Percentiles rank a stretch among this genome's conserved stretches.
Evolutionary conservation across 2,888 invertebrate species (phyloP).

Genomic region (Torymus tubicola): DNA sequence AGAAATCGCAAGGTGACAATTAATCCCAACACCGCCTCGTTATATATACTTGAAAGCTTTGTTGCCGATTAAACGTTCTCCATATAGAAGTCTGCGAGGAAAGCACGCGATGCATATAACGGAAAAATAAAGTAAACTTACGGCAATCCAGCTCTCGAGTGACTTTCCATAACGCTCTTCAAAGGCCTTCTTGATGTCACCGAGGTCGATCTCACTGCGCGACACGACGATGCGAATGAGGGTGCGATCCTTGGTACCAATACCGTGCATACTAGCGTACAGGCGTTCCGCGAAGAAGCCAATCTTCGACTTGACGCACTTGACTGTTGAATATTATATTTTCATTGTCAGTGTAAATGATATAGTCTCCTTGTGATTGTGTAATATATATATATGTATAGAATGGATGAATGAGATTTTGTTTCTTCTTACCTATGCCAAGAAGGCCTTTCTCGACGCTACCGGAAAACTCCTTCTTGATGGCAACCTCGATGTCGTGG

Average conservation of each 20-base stretch:
- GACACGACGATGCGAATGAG: conserved; percentile 94
- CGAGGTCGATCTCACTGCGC: conserved; percentile 93
- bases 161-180: conserved; percentile 88
- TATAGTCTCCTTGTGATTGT: too few relatives aligned
- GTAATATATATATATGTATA: too few relatives aligned
- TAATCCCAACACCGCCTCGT: too few relatives aligned
- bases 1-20: too few relatives aligned
- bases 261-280: conserved; percentile 92
- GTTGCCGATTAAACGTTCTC: too few relatives aligned
- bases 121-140: conserved; percentile 78
- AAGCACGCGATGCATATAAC: neutral
- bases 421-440: conserved; percentile 84
- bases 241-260: conserved; percentile 94
- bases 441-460: conserved; percentile 90
- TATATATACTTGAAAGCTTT: too few relatives aligned
- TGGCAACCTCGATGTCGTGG: conserved; percentile 89
- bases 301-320: conserved; percentile 93
- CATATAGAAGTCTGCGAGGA: too few relatives aligned
- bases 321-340: conserved; percentile 78
- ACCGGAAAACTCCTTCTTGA: conserved; percentile 93
- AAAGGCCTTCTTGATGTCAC: conserved; percentile 94
- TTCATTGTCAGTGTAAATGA: too few relatives aligned
- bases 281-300: conserved; percentile 95
- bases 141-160: conserved; percentile 90
- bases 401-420: too few relatives aligned